phyloP scores from a whole-genome alignment of 2,797 vertebrate species.

The Sebastolobus altivelis region DNA sequence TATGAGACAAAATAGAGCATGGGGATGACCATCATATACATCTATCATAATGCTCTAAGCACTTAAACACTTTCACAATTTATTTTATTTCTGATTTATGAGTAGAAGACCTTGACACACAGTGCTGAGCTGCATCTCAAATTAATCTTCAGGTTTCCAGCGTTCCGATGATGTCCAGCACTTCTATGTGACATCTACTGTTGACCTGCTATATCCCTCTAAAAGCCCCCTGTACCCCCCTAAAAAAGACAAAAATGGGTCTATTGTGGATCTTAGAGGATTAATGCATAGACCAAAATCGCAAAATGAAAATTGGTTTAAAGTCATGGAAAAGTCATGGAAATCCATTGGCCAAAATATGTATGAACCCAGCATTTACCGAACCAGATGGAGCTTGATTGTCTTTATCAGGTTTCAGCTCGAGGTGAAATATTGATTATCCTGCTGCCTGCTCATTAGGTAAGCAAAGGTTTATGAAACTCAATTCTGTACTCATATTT shows the following conservation, averaged over 20 bases:
- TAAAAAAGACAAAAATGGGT: no score
- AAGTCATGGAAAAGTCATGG: background rate
- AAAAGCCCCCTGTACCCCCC: accelerated
- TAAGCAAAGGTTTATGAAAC: slow-evolving; percentile 16
- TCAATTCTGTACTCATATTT: slow-evolving; percentile 6
- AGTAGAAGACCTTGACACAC: no score
- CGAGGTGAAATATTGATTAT: slow-evolving; percentile 19
- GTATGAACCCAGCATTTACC: background rate
- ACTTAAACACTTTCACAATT: accelerated
- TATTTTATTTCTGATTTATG: no score
- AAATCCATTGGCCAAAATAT: background rate
- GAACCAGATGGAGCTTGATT: slow-evolving; percentile 1
- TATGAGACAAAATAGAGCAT: no score
- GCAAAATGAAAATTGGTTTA: background rate
- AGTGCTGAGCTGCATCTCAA: no score
- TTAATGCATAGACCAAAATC: background rate
- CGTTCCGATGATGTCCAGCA: no score
- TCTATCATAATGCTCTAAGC: no score
- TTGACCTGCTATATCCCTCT: no score
- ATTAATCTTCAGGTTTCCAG: no score
- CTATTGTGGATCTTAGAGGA: no score
- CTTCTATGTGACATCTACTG: no score
- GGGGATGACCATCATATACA: no score
- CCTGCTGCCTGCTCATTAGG: background rate
- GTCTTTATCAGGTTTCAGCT: slow-evolving; percentile 12